Evolutionary conservation across 2,113 vertebrate species (phyloP).

Genomic region (Zeus faber): DNA sequence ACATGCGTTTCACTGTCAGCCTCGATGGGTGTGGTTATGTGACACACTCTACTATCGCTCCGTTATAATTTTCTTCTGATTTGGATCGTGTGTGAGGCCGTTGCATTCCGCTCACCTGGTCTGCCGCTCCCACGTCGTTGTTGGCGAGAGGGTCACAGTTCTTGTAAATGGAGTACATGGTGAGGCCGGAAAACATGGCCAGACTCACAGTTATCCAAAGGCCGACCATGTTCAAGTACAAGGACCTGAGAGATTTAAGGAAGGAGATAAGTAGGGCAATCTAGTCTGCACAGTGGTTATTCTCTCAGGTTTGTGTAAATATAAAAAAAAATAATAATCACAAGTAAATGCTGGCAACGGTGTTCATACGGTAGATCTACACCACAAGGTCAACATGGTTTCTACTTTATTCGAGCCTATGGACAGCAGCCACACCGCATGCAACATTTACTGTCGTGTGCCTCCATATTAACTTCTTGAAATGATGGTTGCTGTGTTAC

Average conservation of each 20-base stretch:
- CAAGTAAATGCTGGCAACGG: no score
- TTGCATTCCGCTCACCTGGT: constrained; percentile 65
- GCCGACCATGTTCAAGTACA: constrained; percentile 78
- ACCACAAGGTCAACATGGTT: no score
- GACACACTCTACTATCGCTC: not conserved
- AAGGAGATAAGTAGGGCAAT: constrained; percentile 5
- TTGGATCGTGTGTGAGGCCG: no score
- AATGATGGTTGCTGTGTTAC: not conserved
- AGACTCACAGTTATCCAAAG: constrained; percentile 74
- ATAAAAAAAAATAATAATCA: not conserved
- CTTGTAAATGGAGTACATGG: constrained; percentile 80
- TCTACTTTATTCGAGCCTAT: no score
- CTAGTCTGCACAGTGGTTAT: not conserved
- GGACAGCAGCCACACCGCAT: no score
- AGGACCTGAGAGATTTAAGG: constrained; percentile 60
- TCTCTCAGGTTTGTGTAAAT: not conserved
- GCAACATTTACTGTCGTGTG: no score
- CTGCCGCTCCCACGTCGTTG: constrained; percentile 50
- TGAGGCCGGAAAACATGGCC: constrained; percentile 74
- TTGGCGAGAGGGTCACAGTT: constrained; percentile 74
- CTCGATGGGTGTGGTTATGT: not conserved
- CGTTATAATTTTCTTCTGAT: not conserved
- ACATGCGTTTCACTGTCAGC: not conserved
- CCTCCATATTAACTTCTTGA: no score
- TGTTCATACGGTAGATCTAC: no score